phyloP scores from a whole-genome alignment of 2,113 vertebrate genomes.

The Sylvia atricapilla region DNA sequence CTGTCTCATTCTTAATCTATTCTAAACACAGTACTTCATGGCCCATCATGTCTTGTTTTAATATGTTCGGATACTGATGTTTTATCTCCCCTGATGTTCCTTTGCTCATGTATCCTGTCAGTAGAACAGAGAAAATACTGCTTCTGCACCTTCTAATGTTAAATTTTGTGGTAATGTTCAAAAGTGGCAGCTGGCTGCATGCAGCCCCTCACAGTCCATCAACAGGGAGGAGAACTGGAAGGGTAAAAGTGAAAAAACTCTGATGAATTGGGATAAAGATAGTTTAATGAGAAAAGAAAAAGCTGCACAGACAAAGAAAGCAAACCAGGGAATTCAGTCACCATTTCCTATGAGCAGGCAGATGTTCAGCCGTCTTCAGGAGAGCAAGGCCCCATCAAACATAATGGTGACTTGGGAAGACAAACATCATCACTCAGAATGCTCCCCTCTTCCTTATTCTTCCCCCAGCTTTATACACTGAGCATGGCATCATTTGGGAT shows the following conservation, averaged over 20 bases:
- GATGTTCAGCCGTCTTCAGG: background rate
- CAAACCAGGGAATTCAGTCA: background rate
- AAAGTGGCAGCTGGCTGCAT: background rate
- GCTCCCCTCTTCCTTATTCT: background rate
- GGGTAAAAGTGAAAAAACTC: background rate
- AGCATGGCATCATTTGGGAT: background rate
- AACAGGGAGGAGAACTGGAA: background rate
- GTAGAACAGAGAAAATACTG: background rate
- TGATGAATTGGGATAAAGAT: background rate
- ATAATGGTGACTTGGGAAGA: background rate
- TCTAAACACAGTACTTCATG: background rate
- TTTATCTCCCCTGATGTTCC: background rate
- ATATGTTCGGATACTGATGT: background rate
- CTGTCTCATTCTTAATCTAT: background rate
- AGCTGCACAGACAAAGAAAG: background rate
- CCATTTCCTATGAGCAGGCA: background rate
- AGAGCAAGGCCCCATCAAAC: background rate
- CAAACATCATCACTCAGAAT: fast-evolving
- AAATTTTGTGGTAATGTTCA: background rate
- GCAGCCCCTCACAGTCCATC: background rate
- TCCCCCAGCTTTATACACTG: background rate
- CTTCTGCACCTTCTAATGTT: background rate
- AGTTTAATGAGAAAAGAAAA: background rate
- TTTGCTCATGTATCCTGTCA: background rate
- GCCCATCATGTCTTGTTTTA: background rate